phyloP scores from a whole-genome alignment of 1,140 invertebrate genomes.

The Magallana ariakensis region DNA sequence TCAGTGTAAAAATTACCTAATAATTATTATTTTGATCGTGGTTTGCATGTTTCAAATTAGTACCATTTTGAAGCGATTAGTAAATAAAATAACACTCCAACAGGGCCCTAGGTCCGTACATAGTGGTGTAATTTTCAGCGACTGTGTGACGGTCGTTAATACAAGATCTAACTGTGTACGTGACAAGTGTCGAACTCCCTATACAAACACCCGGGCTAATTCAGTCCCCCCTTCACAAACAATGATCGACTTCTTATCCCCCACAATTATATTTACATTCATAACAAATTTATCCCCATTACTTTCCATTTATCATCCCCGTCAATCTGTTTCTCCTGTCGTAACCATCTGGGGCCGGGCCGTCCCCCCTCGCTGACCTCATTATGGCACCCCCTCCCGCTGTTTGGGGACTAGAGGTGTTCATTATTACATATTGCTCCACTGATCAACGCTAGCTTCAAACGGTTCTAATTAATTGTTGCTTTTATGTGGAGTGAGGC shows the following conservation, averaged over 20 bases:
- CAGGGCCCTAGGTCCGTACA: background rate
- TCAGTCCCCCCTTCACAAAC: background rate
- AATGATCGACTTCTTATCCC: conserved; percentile 19
- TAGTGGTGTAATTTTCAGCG: background rate
- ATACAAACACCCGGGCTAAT: background rate
- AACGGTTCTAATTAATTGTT: conserved; percentile 13
- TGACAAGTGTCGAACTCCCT: background rate
- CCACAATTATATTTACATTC: conserved; percentile 19
- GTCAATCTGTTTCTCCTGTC: conserved; percentile 13
- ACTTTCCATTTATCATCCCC: background rate
- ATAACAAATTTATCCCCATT: conserved; percentile 28
- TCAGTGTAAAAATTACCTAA: background rate
- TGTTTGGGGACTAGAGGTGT: background rate
- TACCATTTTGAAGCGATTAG: background rate
- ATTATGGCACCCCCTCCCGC: conserved; percentile 13
- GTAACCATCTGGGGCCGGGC: background rate
- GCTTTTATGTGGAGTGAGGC: conserved; percentile 12
- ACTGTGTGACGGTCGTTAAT: background rate
- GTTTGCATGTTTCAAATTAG: background rate
- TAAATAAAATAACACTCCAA: background rate
- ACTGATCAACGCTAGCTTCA: conserved; percentile 14
- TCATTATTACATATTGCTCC: conserved; percentile 32
- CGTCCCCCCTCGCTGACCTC: conserved; percentile 17
- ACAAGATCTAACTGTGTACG: background rate
- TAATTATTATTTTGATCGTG: background rate